Base-by-base conservation (phyloP, 2,797 vertebrate species). In the Serranus cabrilla region DNA sequence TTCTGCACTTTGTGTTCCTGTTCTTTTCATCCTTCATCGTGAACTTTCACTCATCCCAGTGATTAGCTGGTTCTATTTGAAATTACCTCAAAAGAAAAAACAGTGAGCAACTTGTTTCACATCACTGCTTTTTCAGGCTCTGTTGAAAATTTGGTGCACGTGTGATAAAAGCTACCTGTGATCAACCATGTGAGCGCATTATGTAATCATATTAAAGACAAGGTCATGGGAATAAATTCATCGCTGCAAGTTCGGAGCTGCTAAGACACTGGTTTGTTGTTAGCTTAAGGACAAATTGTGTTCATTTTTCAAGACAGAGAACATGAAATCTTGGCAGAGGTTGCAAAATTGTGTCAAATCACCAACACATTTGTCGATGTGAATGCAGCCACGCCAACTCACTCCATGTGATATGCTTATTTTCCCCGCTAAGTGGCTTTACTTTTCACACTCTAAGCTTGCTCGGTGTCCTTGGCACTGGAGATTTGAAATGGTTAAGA, bases 401-500 rank as follows among this genome's bases (percentile, higher is more conserved):
- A 21, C 80, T 79, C 69, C 68, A 72, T 74, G 84, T 69, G 78
- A 78, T 51, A 49, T 62, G 74, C 82, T 80, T 76, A 69, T 81
- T 78, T 71, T 64, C 63, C 65, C 58, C 8, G 58, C 72, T 76
- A 87, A 89, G 82, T 84, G 86, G 77, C 87, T 86, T 87, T 86
- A 86, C 88, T 88, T 82, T 82, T 85, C 78, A 83, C 85, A 83
- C 76, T 81, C 72, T 74, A 50, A 74, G 82, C 81, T 82, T 13
- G 55, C 85, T 81, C 70, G 1, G 59, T 73, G 84, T 90, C 81
- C 89, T 87, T 85, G 83, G 84, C 87, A 87, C 76, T 42, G 57
- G 50, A 84, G 77, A 86, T 83, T 88, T 31, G 54, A 88, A 83
- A 86, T 70, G 82, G 89, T 86, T 87, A 80, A 86, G 81, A 88